Base-by-base conservation (phyloP, 2,888 invertebrate genomes). In the Strigamia transsilvanica region DNA sequence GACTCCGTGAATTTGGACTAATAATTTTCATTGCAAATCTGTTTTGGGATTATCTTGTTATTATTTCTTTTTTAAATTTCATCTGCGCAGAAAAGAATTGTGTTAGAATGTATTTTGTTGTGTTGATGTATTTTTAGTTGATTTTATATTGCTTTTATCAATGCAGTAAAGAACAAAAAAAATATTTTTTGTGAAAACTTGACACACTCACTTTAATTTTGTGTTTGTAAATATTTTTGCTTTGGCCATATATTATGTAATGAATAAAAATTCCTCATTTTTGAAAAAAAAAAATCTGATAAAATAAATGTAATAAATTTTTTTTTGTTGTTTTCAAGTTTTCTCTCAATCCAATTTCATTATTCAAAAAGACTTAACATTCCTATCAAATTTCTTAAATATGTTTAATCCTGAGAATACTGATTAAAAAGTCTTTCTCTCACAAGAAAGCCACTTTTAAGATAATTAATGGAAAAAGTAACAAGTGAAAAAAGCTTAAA, bases 1-100 rank as follows among this genome's bases (percentile, higher is more conserved):
- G 73, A 73, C 73, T 73, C 15, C 4, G 73, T 73, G 73, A 73
- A 73, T 73, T n/a, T 73, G 73, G 73, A 73, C 73, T 56, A 9
- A 18, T 2, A 56, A 73, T 32, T 73, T 27, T 73, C 73, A 73
- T 73, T 32, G 32, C 32, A 73, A 73, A 73, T 73, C 56, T 56
- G 12, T 46, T 73, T 73, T 73, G 73, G 73, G 32, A 73, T 73
- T 56, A 56, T 56, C 18, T 56, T 56, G n/a, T 56, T 56, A 18
- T 56, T 18, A 27, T 73, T 73, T 32, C 4, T 73, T 73, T 32
- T 27, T 27, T 5, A 73, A 32, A 32, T 27, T 73, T 73, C 32
- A 73, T 73, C 73, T 32, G 27, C 73, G 10, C n/a, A 10, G 27
- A 73, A 73, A 13, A 9, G n/a, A n/a, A 21, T 73, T 23, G 23